Evolutionary conservation across 2,888 invertebrate genomes (phyloP), one percentile per base, ranked within the genome.

Genomic region (Andrena trimmerana): DNA sequence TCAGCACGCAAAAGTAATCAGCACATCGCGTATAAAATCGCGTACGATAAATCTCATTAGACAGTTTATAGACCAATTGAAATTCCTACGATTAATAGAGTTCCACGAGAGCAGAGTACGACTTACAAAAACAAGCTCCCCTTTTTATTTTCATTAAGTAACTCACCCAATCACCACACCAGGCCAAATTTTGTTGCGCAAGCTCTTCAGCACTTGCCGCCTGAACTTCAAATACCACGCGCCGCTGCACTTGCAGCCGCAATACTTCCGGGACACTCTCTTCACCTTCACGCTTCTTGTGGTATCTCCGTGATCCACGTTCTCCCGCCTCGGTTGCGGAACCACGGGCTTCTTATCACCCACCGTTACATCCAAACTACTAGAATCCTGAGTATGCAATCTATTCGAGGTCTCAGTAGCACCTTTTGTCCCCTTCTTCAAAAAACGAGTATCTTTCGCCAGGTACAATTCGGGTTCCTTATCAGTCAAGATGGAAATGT

Each of bases 151-250:
- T 1, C 1, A 42, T 16, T 42, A 16, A 42, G 42, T 2, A 6
- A 91, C 92, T 90, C 72, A 92, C 92, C 90, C 81, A 33, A 67
- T 70, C 6, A 24, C 29, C 1, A 62, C 29, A 6, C 70, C 48
- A 29, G 92, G 92, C 74, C 68, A 82, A 65, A 92, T 79, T 81
- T 88, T 91, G 42, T 87, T 91, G 29, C 85, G 74, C 7, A 89
- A 68, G 73, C 84, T 89, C 71, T 88, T 90, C 62, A 90, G 54
- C 36, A 92, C 68, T 13, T 88, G 87, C 3, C 86, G 86, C 52
- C 88, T 91, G 16, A 92, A 62, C 72, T 85, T 90, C 16, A 36
- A 48, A 69, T 90, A 91, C 91, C 92, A 92, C 24, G 67, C 70
- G 52, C 62, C 73, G 24, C 31, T 81, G 31, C 74, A 71, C 59